Conservation (phyloP, 2,113 vertebrate genomes). For the Edolisoma coerulescens region DNA sequence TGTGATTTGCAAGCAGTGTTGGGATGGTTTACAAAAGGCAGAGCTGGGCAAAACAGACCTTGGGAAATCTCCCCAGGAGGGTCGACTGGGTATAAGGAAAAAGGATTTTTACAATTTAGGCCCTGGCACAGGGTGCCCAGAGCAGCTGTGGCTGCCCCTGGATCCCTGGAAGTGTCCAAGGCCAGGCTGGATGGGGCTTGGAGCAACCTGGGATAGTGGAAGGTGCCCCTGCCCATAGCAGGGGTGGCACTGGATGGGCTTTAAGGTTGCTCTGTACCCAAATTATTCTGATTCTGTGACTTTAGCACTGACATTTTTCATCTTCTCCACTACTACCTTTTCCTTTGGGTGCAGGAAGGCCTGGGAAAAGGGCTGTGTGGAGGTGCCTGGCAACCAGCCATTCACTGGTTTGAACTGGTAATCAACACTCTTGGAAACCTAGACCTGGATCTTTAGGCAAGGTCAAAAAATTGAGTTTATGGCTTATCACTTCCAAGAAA, state of each 20-base stretch:
- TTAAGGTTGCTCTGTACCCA: not conserved
- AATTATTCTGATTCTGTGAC: not conserved
- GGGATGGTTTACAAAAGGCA: not conserved
- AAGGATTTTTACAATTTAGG: not conserved
- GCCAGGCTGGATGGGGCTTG: accelerated
- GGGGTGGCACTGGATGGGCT: not conserved
- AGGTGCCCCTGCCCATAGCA: not conserved
- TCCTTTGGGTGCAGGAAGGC: not conserved
- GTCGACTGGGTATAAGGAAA: accelerated
- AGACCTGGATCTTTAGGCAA: not conserved
- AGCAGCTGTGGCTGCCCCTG: not conserved
- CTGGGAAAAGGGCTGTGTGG: not conserved
- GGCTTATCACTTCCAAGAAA: not conserved
- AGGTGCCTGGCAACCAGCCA: not conserved
- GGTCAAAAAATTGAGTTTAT: not conserved
- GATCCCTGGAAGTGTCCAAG: not conserved
- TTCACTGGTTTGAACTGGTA: not conserved
- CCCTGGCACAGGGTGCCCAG: not conserved
- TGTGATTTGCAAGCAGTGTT: not conserved
- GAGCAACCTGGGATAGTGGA: accelerated
- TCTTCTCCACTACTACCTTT: not conserved
- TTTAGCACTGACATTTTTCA: accelerated
- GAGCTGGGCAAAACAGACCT: not conserved
- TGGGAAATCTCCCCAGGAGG: not conserved
- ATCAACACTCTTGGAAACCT: not conserved